Percentiles rank a stretch among this genome's conserved stretches.
These are phyloP conservation scores for Sebastes schlegelii DNA, from an alignment of 2,113 vertebrate genomes.

Conservation along the genomic window DNA sequence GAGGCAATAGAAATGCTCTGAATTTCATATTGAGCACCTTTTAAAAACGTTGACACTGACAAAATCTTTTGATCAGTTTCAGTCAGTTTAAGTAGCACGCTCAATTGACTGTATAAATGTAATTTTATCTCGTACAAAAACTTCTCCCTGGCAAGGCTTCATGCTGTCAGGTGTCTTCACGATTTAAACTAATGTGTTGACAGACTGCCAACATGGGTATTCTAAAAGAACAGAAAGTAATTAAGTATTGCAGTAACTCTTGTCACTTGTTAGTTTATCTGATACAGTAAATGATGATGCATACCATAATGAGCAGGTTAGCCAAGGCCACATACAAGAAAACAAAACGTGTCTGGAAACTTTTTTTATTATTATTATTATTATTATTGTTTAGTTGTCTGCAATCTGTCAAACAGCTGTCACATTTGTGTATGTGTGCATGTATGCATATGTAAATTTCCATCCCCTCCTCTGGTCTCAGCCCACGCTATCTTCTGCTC, in stretches of 20 bases:
- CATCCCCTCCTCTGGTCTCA: constrained; percentile 47
- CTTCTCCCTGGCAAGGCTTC: not conserved
- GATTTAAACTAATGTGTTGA: not conserved
- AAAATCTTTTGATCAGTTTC: no score
- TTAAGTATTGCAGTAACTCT: not conserved
- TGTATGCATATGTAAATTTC: constrained; percentile 40
- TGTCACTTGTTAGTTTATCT: not conserved
- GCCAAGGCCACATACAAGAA: constrained; percentile 3
- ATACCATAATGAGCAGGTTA: not conserved
- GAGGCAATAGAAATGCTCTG: no score
- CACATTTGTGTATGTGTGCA: not conserved
- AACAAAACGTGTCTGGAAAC: constrained; percentile 4
- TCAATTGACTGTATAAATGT: not conserved
- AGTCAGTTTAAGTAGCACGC: not conserved
- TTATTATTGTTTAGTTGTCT: constrained; percentile 6
- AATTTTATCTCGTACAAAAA: not conserved
- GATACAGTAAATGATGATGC: not conserved
- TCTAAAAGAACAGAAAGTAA: not conserved
- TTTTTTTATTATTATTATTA: not conserved
- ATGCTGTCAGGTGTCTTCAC: not conserved
- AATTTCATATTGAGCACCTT: no score
- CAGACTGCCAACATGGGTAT: not conserved
- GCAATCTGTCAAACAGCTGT: constrained; percentile 40
- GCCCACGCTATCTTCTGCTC: constrained; percentile 51
- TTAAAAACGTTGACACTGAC: not conserved